Percentiles rank a stretch among this genome's conserved stretches.
Conservation (phyloP, 2,888 invertebrate genomes). For the Stenolophus ochropezus region DNA sequence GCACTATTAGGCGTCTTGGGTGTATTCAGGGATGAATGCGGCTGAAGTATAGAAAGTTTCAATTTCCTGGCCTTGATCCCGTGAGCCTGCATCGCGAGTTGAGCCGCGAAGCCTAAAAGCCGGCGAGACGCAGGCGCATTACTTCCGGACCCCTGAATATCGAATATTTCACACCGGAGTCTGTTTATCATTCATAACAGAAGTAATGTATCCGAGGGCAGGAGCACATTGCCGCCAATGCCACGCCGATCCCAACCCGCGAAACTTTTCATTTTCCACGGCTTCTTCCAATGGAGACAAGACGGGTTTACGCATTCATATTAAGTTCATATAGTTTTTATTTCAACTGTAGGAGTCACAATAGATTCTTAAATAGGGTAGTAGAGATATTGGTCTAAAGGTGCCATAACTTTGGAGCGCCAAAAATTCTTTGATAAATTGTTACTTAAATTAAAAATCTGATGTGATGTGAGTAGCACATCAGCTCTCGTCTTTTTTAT, state of each 20-base stretch:
- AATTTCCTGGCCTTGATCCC: constrained; percentile 56
- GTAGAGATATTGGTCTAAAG: not conserved
- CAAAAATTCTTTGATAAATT: no score
- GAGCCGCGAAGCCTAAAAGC: constrained; percentile 53
- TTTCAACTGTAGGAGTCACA: not conserved
- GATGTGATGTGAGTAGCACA: no score
- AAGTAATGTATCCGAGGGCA: constrained; percentile 52
- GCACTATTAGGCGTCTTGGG: not conserved
- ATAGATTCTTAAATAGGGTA: not conserved
- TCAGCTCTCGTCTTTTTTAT: no score
- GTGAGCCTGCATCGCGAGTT: constrained; percentile 38
- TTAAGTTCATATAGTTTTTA: not conserved
- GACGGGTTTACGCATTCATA: not conserved
- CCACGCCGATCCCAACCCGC: not conserved
- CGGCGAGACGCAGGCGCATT: constrained; percentile 26
- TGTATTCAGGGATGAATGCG: constrained; percentile 51
- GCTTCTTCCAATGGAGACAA: not conserved
- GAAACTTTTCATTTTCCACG: not conserved
- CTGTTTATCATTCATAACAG: constrained; percentile 60
- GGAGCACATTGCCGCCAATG: not conserved
- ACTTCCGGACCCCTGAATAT: constrained; percentile 38
- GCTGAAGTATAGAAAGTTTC: constrained; percentile 57
- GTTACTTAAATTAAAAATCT: no score
- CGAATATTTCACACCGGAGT: constrained; percentile 52
- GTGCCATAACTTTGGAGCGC: not conserved